phyloP scores from a whole-genome alignment of 2,797 vertebrate species.

The Tenualosa ilisha region DNA sequence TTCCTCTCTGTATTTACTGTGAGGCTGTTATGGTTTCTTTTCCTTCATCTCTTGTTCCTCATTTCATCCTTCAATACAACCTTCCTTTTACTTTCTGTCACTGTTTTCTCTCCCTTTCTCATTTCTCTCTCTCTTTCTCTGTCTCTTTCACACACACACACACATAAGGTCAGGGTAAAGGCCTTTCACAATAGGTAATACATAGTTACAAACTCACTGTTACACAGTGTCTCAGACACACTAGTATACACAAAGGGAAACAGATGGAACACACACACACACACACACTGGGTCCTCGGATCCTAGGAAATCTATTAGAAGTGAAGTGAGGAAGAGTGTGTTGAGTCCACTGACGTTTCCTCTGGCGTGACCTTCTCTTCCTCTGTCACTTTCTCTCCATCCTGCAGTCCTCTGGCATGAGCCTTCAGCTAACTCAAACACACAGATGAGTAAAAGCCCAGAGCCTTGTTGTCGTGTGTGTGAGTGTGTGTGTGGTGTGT shows the following conservation, averaged over 20 bases:
- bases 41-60: no score
- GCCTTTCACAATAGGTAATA: slow-evolving; percentile 5
- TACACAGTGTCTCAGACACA: background rate
- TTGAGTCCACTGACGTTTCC: background rate
- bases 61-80: no score
- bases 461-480: background rate
- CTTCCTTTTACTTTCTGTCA: slow-evolving; percentile 47
- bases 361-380: slow-evolving; percentile 42
- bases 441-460: background rate
- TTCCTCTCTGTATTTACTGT: background rate
- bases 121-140: no score
- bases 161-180: slow-evolving; percentile 45
- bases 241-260: background rate
- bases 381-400: slow-evolving; percentile 13
- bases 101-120: slow-evolving; percentile 49
- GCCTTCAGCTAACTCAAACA: slow-evolving; percentile 35
- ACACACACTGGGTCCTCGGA: slow-evolving; percentile 39
- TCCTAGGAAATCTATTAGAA: background rate
- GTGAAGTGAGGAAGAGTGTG: background rate
- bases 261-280: slow-evolving; percentile 33
- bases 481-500: background rate
- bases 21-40: no score
- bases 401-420: slow-evolving; percentile 39
- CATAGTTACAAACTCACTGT: background rate
- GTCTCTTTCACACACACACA: background rate